These are phyloP conservation scores for Orchesella flavescens DNA, from an alignment of 2,888 invertebrate species.

Conservation along the genomic window DNA sequence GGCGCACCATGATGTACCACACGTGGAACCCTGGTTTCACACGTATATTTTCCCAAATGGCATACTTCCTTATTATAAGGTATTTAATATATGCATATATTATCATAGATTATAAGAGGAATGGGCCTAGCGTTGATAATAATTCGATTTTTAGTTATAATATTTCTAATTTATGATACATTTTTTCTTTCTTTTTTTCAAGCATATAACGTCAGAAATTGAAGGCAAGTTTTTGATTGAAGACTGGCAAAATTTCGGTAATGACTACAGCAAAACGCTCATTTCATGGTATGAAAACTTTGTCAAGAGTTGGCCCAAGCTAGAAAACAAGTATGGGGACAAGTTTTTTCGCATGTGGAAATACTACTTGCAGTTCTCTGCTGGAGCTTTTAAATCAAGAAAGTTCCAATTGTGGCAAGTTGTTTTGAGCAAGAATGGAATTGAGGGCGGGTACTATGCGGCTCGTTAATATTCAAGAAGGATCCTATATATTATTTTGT, in stretches of 20 bases:
- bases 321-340: constrained; percentile 57
- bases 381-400: constrained; percentile 64
- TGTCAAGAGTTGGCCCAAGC: constrained; percentile 63
- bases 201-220: constrained; percentile 57
- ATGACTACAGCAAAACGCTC: constrained; percentile 67
- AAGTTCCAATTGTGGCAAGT: constrained; percentile 68
- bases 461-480: constrained; percentile 51
- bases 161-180: too few species aligned
- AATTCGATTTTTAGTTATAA: too few species aligned
- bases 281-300: constrained; percentile 67
- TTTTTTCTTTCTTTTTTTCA: too few species aligned
- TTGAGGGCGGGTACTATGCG: constrained; percentile 65
- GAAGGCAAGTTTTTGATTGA: constrained; percentile 65
- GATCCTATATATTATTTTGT: background rate
- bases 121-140: too few species aligned
- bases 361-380: constrained; percentile 61
- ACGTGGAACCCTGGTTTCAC: constrained; percentile 64
- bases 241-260: constrained; percentile 70
- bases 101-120: too few species aligned
- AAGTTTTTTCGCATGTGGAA: constrained; percentile 68
- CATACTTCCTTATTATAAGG: constrained; percentile 60
- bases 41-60: constrained; percentile 61
- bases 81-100: too few species aligned
- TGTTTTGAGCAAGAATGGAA: constrained; percentile 66
- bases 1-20: constrained; percentile 58